phyloP scores from a whole-genome alignment of 2,113 vertebrate genomes.

The Gallinago jamesoni region DNA sequence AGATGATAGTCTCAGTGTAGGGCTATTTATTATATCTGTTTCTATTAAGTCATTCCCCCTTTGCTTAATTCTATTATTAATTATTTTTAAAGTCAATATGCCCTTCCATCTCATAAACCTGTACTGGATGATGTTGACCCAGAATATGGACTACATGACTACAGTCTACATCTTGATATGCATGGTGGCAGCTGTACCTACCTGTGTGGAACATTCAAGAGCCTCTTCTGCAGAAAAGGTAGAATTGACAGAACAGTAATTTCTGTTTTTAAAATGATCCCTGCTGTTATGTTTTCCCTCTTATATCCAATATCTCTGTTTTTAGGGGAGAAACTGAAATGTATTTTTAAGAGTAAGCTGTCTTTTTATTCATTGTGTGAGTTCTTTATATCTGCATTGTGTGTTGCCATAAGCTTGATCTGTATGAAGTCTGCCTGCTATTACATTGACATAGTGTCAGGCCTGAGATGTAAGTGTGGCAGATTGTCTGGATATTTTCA shows the following conservation, averaged over 20 bases:
- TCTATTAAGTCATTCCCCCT: neutral
- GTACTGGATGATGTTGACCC: slow-evolving; percentile 81
- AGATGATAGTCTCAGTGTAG: neutral
- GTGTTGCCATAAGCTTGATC: rapidly evolving
- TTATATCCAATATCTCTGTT: neutral
- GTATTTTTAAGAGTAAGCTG: neutral
- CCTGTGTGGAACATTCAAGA: slow-evolving; percentile 78
- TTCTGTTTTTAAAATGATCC: neutral
- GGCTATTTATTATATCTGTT: neutral
- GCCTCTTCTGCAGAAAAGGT: slow-evolving; percentile 87
- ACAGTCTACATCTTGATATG: slow-evolving; percentile 83
- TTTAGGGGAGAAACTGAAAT: neutral
- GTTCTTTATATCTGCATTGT: neutral
- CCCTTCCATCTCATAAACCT: slow-evolving; percentile 48
- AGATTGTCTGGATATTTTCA: neutral
- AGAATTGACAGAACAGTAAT: neutral
- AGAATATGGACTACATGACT: slow-evolving; percentile 86
- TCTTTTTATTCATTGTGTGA: neutral
- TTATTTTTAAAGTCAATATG: slow-evolving; percentile 70
- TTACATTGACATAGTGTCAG: neutral
- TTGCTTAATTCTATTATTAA: neutral
- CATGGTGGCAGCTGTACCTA: slow-evolving; percentile 74
- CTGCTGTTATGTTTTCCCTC: neutral
- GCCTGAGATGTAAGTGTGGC: neutral
- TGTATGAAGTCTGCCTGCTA: neutral